Evolutionary conservation across 2,888 invertebrate genomes (phyloP).

Genomic region (Cabera pusaria): DNA sequence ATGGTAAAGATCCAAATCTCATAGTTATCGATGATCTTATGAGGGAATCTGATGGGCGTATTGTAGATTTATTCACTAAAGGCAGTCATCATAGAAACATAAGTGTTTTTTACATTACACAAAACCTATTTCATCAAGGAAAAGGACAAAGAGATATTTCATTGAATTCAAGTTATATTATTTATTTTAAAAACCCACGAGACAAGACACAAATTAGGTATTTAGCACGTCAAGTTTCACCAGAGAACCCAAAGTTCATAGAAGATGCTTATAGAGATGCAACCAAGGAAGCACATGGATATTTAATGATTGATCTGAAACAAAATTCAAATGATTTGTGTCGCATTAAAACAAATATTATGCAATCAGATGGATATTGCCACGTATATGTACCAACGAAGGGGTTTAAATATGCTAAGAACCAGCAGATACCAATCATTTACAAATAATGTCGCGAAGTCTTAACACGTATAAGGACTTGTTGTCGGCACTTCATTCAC

Average conservation of each 20-base stretch:
- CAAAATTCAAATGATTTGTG: conserved; percentile 28
- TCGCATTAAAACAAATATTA: conserved; percentile 4
- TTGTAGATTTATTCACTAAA: conserved; percentile 33
- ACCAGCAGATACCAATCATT: conserved; percentile 26
- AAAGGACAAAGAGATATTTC: conserved; percentile 36
- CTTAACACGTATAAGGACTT: conserved; percentile 14
- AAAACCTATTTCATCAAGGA: conserved; percentile 37
- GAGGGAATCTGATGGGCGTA: no score
- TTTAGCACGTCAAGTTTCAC: conserved; percentile 33
- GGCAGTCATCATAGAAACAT: conserved; percentile 33
- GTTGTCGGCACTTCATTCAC: conserved; percentile 1
- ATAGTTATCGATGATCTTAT: conserved; percentile 40
- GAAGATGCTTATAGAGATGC: conserved; percentile 38
- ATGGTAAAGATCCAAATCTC: no score
- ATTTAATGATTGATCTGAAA: conserved; percentile 37
- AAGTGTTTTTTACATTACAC: conserved; percentile 38
- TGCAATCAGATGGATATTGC: conserved; percentile 2
- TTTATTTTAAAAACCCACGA: no score
- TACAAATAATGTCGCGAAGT: conserved; percentile 26
- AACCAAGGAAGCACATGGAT: conserved; percentile 34
- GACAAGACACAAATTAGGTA: conserved; percentile 35
- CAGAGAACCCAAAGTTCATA: conserved; percentile 35
- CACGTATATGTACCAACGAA: conserved; percentile 3
- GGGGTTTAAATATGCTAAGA: conserved; percentile 30
- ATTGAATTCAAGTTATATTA: conserved; percentile 31